Evolutionary conservation across 2,888 invertebrate genomes (phyloP).

Genomic region (Heliconius ethilla): DNA sequence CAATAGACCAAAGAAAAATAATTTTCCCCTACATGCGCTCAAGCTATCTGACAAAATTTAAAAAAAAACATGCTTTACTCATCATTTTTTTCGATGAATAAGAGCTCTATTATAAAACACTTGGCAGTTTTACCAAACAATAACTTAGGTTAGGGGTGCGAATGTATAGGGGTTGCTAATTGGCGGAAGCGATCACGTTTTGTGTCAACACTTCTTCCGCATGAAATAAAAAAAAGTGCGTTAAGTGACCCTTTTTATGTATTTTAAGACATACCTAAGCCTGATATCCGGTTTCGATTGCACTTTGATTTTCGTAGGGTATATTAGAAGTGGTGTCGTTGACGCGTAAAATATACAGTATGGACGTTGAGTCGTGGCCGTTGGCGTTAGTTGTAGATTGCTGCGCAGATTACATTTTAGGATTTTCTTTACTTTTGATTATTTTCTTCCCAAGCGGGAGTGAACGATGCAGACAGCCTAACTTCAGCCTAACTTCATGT

Average conservation of each 20-base stretch:
- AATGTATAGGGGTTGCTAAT: conserved; percentile 50
- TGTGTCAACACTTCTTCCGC: conserved; percentile 61
- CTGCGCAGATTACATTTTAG: too few relatives aligned
- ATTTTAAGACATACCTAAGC: background rate
- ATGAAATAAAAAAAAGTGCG: conserved; percentile 14
- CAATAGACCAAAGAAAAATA: too few relatives aligned
- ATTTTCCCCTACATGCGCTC: too few relatives aligned
- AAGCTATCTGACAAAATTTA: too few relatives aligned
- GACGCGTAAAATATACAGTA: background rate
- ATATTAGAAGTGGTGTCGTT: background rate
- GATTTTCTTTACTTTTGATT: too few relatives aligned
- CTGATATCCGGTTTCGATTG: conserved; percentile 5
- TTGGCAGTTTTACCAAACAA: background rate
- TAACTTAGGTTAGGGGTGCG: conserved; percentile 2
- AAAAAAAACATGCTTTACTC: background rate
- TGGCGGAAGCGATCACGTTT: conserved; percentile 58
- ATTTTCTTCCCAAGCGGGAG: too few relatives aligned
- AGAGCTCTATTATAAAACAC: conserved; percentile 2
- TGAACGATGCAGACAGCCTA: too few relatives aligned
- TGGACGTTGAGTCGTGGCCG: background rate
- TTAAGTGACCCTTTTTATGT: background rate
- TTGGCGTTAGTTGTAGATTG: too few relatives aligned
- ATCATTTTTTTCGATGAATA: conserved; percentile 3
- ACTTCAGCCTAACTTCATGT: too few relatives aligned
- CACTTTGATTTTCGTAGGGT: conserved; percentile 6